Evolutionary conservation across 2,888 invertebrate genomes (phyloP), one percentile per base, ranked within the genome.

Genomic region (Magallana nippona): DNA sequence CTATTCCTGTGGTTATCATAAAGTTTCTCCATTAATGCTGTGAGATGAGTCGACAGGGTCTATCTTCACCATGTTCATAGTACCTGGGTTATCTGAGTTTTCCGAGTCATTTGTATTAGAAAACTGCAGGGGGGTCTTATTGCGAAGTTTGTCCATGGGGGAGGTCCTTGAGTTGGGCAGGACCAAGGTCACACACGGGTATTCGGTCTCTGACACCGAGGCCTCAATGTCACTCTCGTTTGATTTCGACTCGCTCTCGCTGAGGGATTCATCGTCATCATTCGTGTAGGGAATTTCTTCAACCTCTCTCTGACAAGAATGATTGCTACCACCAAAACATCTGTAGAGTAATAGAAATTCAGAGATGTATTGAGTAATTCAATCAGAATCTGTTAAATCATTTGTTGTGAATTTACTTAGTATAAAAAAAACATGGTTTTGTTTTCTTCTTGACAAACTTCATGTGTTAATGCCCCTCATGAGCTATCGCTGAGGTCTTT

Each of bases 221-320:
- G 63, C 19, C 22, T 63, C 63, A 63, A 63, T 22, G 22, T 63
- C 63, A 63, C 63, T n/a, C 22, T 63, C 63, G 11, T 63, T 63
- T 19, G 63, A 63, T n/a, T 63, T 63, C 0, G 63, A 22, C 13
- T 63, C 63, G 11, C 22, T 22, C 8, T 63, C 63, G 27, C 63
- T 63, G 27, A 63, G n/a, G 19, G 63, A 63, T 11, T 63, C 63
- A 10, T 63, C 22, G 22, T 63, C 63, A 22, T 63, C 63, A 13
- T 63, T 63, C 63, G 27, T 22, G 63, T 63, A 63, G 10, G 63
- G 63, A 63, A 63, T 22, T 63, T 63, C 63, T 11, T 63, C 19
- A 22, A 10, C 63, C 11, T 19, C 22, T 10, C 22, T 63, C 22
- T 63, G 63, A 63, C 63, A 22, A 10, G 22, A 22, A 63, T 22